These are phyloP conservation scores for Muscicapa comitata DNA, from an alignment of 2,797 vertebrate species.

Conservation along the genomic window DNA sequence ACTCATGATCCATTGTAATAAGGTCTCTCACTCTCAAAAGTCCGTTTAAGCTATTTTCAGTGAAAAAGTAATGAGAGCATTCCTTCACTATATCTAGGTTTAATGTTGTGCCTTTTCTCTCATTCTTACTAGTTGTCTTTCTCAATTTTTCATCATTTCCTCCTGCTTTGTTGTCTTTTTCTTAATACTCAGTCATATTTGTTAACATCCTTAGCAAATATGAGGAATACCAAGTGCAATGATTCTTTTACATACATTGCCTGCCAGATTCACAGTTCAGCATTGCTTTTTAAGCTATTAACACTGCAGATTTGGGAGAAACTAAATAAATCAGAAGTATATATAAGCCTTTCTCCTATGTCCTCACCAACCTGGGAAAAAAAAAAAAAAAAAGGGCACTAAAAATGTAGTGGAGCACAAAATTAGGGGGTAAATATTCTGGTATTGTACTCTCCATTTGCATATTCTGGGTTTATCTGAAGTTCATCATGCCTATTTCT, in stretches of 20 bases:
- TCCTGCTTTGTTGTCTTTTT: not conserved
- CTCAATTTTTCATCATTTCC: not conserved
- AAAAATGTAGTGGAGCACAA: not conserved
- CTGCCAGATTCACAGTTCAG: not conserved
- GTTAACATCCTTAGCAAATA: not conserved
- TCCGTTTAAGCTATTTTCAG: not conserved
- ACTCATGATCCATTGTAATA: not conserved
- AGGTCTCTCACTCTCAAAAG: not conserved
- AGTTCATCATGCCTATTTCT: not conserved
- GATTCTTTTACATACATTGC: not conserved
- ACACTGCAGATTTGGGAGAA: not conserved
- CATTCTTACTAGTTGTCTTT: not conserved
- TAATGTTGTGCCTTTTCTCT: not conserved
- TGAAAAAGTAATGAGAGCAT: not conserved
- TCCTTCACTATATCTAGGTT: not conserved
- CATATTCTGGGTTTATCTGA: constrained; percentile 10
- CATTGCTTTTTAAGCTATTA: not conserved
- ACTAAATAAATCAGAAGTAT: not conserved
- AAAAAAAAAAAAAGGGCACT: not conserved
- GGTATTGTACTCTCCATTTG: not conserved
- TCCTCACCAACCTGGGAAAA: not conserved
- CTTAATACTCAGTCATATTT: not conserved
- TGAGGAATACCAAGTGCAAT: not conserved
- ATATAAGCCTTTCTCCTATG: not conserved
- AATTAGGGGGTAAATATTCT: not conserved